Base-by-base conservation (phyloP, 2,888 invertebrate genomes). In the Alcis repandata region DNA sequence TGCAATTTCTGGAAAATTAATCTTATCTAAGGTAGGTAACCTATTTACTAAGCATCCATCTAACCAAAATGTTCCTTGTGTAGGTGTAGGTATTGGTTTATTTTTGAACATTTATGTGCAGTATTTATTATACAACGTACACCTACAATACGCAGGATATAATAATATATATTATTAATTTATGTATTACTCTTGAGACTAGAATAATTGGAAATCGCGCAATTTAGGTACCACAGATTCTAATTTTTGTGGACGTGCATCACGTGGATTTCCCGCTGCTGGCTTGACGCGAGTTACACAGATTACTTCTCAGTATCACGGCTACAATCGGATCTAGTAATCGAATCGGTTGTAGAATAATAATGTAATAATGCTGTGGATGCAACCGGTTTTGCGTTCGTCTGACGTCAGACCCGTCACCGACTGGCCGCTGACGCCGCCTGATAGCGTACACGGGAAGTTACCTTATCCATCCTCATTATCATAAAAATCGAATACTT, bases 291-390 rank as follows among this genome's bases (percentile, higher is more conserved):
- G 67, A 66, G 7, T 20, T 20, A 36, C 36, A 33, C 45, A 56
- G 56, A 33, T n/a, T 45, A 56, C 9, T 13, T 19, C 11, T 33
- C 17, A 56, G 36, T 56, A 32, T n/a, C 4, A 10, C 27, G 27
- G 48, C 63, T 59, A 68, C 61, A 62, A 59, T 67, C 59, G 57
- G 15, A 15, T n/a, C 33, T 46, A 22, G 10, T 51, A 54, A 67
- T 70, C 65, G 52, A 43, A 65, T 38, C 61, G 41, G 52, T 59
- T 63, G 63, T 71, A 68, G 70, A 64, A 70, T 69, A 73, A 59
- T 74, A 68, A 68, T 67, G 45, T 33, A n/a, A 49, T 63, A 19
- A 13, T 45, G 52, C 48, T 41, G 22, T 49, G 4, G n/a, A 36
- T 53, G 64, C 38, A 72, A 70, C 70, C 67, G 64, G 72, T 72